Evolutionary conservation across 2,797 vertebrate genomes (phyloP).

Genomic region (Sebastiscus tertius): DNA sequence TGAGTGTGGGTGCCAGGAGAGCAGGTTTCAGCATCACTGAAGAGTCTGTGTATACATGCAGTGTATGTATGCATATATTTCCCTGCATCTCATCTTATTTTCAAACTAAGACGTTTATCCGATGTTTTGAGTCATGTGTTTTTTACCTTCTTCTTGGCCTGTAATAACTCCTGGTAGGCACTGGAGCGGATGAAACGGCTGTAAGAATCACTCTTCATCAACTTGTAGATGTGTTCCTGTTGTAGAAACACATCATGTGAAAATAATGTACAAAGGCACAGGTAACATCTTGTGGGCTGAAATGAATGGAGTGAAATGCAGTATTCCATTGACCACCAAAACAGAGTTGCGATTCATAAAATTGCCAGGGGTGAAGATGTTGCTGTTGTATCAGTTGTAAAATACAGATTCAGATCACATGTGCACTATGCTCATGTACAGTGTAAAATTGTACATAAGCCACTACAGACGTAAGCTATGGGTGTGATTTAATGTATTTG

Average conservation of each 20-base stretch:
- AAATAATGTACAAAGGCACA: not conserved
- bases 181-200: constrained; percentile 98
- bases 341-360: constrained; percentile 1
- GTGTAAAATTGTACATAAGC: not conserved
- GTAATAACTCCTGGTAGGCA: constrained; percentile 99
- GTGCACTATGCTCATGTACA: not conserved
- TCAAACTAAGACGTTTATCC: constrained; percentile 24
- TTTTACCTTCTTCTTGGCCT: constrained; percentile 97
- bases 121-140: not conserved
- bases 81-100: not conserved
- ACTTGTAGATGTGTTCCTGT: constrained; percentile 98
- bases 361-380: not conserved
- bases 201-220: constrained; percentile 99
- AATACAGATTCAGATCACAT: not conserved
- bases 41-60: not conserved
- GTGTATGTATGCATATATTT: not conserved
- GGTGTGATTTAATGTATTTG: not conserved
- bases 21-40: not conserved
- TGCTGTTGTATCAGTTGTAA: not conserved
- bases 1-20: constrained; percentile 1
- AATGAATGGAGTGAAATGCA: not conserved
- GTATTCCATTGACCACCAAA: not conserved
- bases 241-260: constrained; percentile 34
- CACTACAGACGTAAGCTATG: not conserved
- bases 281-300: not conserved